Conservation (phyloP, 2,888 invertebrate genomes). For the Cacoxenus indagator region DNA sequence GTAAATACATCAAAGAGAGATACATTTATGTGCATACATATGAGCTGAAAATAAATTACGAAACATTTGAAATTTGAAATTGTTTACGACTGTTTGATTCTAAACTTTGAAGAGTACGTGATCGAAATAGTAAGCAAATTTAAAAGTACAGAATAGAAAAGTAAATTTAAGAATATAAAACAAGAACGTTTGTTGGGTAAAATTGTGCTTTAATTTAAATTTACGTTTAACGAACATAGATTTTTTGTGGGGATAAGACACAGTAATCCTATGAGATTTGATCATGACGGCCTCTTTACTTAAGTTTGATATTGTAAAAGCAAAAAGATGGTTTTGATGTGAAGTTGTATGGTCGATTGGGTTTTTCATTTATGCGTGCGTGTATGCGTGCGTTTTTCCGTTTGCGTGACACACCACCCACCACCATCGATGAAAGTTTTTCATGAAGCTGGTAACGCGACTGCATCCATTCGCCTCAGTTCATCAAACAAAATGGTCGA, state of each 20-base stretch:
- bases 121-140: neutral
- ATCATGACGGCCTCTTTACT: no score
- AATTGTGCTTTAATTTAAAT: no score
- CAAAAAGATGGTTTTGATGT: no score
- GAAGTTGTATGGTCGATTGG: no score
- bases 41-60: neutral
- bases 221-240: no score
- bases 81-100: neutral
- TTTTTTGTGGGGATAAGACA: no score
- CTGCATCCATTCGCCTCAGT: neutral
- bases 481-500: neutral
- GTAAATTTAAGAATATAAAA: neutral
- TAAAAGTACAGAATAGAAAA: neutral
- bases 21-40: neutral
- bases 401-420: neutral
- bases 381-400: neutral
- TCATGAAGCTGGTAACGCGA: neutral
- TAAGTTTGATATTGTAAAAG: no score
- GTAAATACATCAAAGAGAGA: neutral
- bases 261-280: no score
- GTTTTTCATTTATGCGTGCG: neutral
- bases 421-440: neutral
- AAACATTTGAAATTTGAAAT: neutral
- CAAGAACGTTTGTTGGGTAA: no score
- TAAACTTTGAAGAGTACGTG: slow-evolving; percentile 8